These are phyloP conservation scores for Ciona savignyi DNA, from an alignment of 23 tunicate genomes.

Conservation along the genomic window DNA sequence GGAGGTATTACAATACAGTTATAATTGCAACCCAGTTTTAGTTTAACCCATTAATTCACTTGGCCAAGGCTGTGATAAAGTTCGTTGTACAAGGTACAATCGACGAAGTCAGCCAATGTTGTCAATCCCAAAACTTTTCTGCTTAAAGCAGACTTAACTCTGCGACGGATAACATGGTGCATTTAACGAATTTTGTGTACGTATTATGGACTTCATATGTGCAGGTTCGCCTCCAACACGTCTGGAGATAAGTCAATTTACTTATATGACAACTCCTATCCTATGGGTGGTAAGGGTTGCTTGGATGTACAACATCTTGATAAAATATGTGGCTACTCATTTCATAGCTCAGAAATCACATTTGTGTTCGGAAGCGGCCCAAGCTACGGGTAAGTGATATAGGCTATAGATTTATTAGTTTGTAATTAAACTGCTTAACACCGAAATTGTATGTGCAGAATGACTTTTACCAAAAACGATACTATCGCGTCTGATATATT, in stretches of 20 bases:
- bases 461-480: constrained; percentile 33
- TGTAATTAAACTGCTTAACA: neutral
- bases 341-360: constrained; percentile 27
- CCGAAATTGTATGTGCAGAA: constrained; percentile 2
- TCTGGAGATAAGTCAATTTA: neutral
- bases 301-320: constrained; percentile 4
- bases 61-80: too few relatives aligned
- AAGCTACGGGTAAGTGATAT: constrained; percentile 20
- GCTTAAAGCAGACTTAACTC: too few relatives aligned
- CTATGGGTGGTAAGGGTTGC: constrained; percentile 26
- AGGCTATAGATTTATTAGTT: neutral
- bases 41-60: too few relatives aligned
- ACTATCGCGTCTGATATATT: constrained; percentile 14
- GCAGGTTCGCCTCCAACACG: constrained; percentile 24
- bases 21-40: too few relatives aligned
- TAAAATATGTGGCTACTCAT: constrained; percentile 29
- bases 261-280: constrained; percentile 21
- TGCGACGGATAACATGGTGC: too few relatives aligned
- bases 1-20: too few relatives aligned
- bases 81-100: too few relatives aligned
- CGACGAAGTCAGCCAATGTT: too few relatives aligned
- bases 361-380: constrained; percentile 39
- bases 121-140: too few relatives aligned
- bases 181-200: too few relatives aligned
- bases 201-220: too few relatives aligned